Conservation (phyloP, 2,888 invertebrate genomes). For the Eristalinus aeneus region DNA sequence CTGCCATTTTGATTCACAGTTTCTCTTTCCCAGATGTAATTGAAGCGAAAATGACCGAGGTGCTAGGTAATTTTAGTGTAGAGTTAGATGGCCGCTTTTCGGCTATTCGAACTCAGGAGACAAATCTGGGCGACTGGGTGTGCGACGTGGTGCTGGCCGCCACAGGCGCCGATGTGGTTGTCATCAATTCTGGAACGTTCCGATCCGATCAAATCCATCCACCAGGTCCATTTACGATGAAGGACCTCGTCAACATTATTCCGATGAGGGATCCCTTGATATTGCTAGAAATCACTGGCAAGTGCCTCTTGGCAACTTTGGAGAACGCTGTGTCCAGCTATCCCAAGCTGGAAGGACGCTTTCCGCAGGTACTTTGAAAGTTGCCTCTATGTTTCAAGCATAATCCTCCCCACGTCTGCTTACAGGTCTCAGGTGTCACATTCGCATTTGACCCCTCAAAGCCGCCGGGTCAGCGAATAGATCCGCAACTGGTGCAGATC, state of each 20-base stretch:
- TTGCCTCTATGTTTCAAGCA: neutral
- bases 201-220: conserved; percentile 84
- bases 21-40: conserved; percentile 84
- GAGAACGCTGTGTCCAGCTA: conserved; percentile 94
- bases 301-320: conserved; percentile 85
- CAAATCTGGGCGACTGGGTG: conserved; percentile 94
- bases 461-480: conserved; percentile 87
- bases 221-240: conserved; percentile 91
- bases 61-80: conserved; percentile 91
- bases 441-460: conserved; percentile 89
- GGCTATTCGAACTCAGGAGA: conserved; percentile 89
- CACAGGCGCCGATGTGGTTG: conserved; percentile 91
- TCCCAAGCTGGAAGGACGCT: conserved; percentile 93
- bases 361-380: conserved; percentile 85
- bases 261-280: conserved; percentile 93
- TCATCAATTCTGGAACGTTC: conserved; percentile 88
- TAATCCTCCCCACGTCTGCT: neutral
- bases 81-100: conserved; percentile 93
- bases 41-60: conserved; percentile 91
- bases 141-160: conserved; percentile 91
- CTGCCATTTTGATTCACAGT: neutral
- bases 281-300: conserved; percentile 88
- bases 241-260: conserved; percentile 90
- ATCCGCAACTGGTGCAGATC: conserved; percentile 88
- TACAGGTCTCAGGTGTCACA: conserved; percentile 86